Percentiles rank a stretch among this genome's conserved stretches.
Conservation (phyloP, 2,113 vertebrate genomes). For the Electrona antarctica region DNA sequence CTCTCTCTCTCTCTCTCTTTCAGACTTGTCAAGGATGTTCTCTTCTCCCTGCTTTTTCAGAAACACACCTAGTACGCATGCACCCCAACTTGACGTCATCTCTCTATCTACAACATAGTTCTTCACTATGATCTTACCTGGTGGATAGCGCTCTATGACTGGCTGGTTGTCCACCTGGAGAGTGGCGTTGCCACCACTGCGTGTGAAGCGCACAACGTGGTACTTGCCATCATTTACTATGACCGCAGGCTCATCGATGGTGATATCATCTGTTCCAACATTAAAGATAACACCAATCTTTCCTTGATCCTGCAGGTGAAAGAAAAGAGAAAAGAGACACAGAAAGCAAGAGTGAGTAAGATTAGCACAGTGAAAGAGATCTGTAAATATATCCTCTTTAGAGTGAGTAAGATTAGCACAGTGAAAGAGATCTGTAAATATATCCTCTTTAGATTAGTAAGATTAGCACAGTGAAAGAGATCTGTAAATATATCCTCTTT, state of each 20-base stretch:
- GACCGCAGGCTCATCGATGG: conserved; percentile 90
- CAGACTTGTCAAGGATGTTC: conserved; percentile 2
- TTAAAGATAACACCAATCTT: conserved; percentile 95
- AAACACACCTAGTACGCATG: too few species aligned
- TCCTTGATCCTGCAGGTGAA: conserved; percentile 85
- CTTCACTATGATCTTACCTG: conserved; percentile 80
- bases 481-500: too few species aligned
- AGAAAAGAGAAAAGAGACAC: neutral
- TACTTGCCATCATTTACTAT: conserved; percentile 94
- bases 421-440: too few species aligned
- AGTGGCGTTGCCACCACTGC: conserved; percentile 95
- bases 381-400: neutral
- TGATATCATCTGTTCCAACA: conserved; percentile 95
- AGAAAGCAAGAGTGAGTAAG: neutral
- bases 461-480: neutral
- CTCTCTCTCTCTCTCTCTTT: conserved; percentile 32
- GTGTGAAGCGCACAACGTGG: conserved; percentile 96
- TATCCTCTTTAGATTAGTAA: too few species aligned
- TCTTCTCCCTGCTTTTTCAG: too few species aligned
- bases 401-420: neutral
- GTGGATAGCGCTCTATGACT: conserved; percentile 92
- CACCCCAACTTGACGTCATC: neutral
- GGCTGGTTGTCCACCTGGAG: conserved; percentile 97
- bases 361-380: neutral
- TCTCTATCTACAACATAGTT: conserved; percentile 15